A percentile compares a stretch with the other conserved stretches of the same genome.
phyloP scores from a whole-genome alignment of 2,888 invertebrate species.

The Fabriciana adippe region DNA sequence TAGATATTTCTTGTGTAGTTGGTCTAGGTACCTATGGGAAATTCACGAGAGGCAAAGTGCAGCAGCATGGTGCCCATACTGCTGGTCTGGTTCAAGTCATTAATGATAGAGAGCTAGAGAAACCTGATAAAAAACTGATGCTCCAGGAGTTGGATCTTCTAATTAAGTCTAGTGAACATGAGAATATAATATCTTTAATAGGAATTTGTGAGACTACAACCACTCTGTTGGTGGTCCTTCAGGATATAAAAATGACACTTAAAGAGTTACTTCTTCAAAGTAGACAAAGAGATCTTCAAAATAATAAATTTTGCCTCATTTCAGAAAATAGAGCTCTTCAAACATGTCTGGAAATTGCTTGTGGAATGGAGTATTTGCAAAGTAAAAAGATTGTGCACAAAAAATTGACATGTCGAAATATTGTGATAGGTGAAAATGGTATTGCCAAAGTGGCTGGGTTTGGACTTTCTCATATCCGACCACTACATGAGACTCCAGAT shows the following conservation, averaged over 20 bases:
- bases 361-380: constrained; percentile 87
- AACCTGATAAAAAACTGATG: constrained; percentile 79
- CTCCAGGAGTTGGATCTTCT: constrained; percentile 88
- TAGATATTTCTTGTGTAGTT: constrained; percentile 86
- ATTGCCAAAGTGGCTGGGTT: constrained; percentile 89
- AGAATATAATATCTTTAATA: constrained; percentile 87
- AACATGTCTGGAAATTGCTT: constrained; percentile 85
- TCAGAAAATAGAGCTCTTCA: constrained; percentile 85
- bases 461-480: constrained; percentile 86
- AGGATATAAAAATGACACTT: constrained; percentile 85
- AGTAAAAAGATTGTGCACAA: constrained; percentile 87
- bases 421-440: constrained; percentile 85
- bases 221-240: constrained; percentile 87
- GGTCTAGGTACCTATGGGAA: constrained; percentile 90
- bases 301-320: constrained; percentile 82
- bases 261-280: constrained; percentile 87
- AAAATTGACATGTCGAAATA: constrained; percentile 87
- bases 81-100: constrained; percentile 85
- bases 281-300: constrained; percentile 77
- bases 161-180: constrained; percentile 86
- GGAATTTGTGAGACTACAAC: constrained; percentile 91
- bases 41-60: constrained; percentile 87
- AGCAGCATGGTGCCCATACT: constrained; percentile 81
- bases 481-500: constrained; percentile 85
- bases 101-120: constrained; percentile 78